Base-by-base conservation (phyloP, 2,113 vertebrate genomes). In the Clarias magur region DNA sequence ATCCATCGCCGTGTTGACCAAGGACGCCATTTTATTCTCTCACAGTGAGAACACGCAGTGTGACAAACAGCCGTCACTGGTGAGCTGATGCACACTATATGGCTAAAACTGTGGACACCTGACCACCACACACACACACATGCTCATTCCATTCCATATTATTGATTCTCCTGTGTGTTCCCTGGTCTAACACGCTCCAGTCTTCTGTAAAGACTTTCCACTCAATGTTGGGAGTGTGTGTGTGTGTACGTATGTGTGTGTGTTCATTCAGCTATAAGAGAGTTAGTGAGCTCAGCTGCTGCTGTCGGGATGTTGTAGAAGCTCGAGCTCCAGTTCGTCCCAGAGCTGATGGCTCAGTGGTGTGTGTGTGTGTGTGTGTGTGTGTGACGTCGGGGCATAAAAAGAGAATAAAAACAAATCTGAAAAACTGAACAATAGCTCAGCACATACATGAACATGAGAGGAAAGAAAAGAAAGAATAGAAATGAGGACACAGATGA, bases 1-100 rank as follows among this genome's bases (percentile, higher is more conserved):
- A 70, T 97, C 97, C 13, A 95, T 96, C 83, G 97, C 97, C 0
- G 97, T 99, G 56, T 96, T 99, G 88, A 96, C 95, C 89, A 99
- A 99, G 88, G 97, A 99, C 3, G 92, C 95, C 27, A 93, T 98
- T 83, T 94, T 99, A 25, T 99, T 98, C 1, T 95, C 96, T 0
- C 95, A 96, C 6, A 95, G 95, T 11, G 95, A 97, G 38, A 94
- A 84, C 60, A 84, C 80, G 0, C 92, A 95, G 87, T 95, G 94
- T 92, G 93, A 93, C 82, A 75, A 65, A 0, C 92, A 93, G 7
- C 93, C 91, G 0, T 94, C 95, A 0, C 90, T 94, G 93, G 94
- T 94, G 81, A 93, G 87, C 21, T 25, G 42, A 30, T 30, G n/a
- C 13, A 21, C 9, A 73, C 2, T 42, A 42, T 73, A 73, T 73